These are phyloP conservation scores for Hipparchia sbordonii DNA, from an alignment of 2,888 invertebrate species.

Conservation along the genomic window DNA sequence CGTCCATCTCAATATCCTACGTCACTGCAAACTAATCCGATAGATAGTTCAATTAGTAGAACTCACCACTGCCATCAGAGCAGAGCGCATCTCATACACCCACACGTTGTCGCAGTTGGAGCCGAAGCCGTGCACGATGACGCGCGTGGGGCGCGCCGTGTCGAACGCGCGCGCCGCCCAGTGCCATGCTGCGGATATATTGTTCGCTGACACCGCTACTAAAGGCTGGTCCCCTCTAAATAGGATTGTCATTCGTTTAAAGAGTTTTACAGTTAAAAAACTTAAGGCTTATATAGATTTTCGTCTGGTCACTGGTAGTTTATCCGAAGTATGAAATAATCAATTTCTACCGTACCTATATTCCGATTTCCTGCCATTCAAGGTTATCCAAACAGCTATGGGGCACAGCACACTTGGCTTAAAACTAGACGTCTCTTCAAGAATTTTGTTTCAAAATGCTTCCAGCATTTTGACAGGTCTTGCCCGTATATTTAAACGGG, in stretches of 20 bases:
- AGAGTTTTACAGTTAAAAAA: neutral
- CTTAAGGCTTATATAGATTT: too few species aligned
- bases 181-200: conserved; percentile 87
- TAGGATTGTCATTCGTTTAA: neutral
- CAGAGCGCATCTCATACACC: conserved; percentile 96
- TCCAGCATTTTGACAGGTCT: too few species aligned
- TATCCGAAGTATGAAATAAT: too few species aligned
- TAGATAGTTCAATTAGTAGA: neutral
- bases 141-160: conserved; percentile 86
- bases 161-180: conserved; percentile 87
- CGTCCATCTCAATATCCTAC: too few species aligned
- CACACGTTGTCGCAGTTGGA: conserved; percentile 95
- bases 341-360: too few species aligned
- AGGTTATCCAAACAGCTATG: too few species aligned
- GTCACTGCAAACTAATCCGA: neutral
- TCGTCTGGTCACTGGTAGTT: too few species aligned
- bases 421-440: too few species aligned
- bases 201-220: conserved; percentile 87
- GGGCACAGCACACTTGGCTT: too few species aligned
- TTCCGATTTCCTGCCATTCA: too few species aligned
- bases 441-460: too few species aligned
- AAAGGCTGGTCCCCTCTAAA: conserved; percentile 84
- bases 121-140: conserved; percentile 97
- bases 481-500: too few species aligned
- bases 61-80: conserved; percentile 91